Conservation (phyloP, 2,888 invertebrate genomes). For the Hermaeophaga mercurialis region DNA sequence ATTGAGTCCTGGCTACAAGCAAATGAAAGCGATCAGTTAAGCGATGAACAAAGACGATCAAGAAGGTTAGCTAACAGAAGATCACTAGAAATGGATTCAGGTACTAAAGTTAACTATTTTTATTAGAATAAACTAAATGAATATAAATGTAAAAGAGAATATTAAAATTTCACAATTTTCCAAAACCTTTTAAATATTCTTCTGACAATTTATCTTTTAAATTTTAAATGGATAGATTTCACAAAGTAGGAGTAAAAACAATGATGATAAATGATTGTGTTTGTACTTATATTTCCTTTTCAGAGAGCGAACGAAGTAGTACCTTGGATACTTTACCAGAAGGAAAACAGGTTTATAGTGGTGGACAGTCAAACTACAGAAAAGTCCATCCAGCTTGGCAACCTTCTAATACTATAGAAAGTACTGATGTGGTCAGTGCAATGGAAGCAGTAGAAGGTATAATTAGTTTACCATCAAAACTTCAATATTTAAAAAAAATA, state of each 20-base stretch:
- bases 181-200: no score
- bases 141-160: no score
- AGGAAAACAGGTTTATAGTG: conserved; percentile 64
- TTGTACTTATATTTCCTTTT: no score
- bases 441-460: conserved; percentile 86
- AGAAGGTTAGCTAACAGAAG: conserved; percentile 74
- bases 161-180: no score
- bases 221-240: no score
- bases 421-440: conserved; percentile 80
- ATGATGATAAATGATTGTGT: no score
- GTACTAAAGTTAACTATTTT: conserved; percentile 60
- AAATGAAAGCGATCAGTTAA: conserved; percentile 79
- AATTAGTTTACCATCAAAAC: neutral
- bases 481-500: neutral
- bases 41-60: conserved; percentile 70
- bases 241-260: no score
- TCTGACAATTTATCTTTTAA: no score
- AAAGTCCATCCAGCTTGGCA: conserved; percentile 79
- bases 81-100: conserved; percentile 85
- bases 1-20: conserved; percentile 91
- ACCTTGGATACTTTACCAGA: conserved; percentile 78
- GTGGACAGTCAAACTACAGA: conserved; percentile 60
- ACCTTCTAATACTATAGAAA: conserved; percentile 77
- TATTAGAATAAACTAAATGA: no score
- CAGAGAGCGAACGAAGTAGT: conserved; percentile 80